Conservation (phyloP, 2,113 vertebrate species). For the Gallinago media region DNA sequence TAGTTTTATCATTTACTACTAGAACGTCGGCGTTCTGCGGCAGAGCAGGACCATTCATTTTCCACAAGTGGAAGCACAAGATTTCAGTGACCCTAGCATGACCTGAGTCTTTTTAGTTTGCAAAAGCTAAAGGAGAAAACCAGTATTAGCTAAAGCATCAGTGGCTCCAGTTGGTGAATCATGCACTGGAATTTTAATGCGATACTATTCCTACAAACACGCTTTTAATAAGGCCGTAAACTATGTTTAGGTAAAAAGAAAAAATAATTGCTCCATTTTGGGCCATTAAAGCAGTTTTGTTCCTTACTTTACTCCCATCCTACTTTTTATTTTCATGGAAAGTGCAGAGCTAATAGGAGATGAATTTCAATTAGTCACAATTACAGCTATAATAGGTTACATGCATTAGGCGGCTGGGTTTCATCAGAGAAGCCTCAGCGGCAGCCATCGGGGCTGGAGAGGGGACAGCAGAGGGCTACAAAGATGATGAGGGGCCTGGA, state of each 20-base stretch:
- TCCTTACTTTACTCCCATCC: constrained; percentile 57
- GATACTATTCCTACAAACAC: constrained; percentile 62
- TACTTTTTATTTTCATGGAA: constrained; percentile 65
- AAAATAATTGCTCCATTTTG: constrained; percentile 73
- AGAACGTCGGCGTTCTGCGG: neutral
- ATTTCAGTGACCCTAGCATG: constrained; percentile 54
- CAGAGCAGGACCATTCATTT: constrained; percentile 48
- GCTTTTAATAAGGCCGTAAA: constrained; percentile 75
- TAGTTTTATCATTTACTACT: constrained; percentile 40
- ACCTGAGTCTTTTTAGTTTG: constrained; percentile 49
- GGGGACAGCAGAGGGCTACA: too few species aligned
- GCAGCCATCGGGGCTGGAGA: neutral
- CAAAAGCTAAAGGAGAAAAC: constrained; percentile 44
- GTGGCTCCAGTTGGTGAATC: constrained; percentile 40
- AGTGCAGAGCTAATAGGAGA: constrained; percentile 52
- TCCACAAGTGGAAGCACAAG: constrained; percentile 59
- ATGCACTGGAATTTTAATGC: constrained; percentile 74
- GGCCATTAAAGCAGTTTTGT: constrained; percentile 64
- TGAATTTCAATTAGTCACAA: constrained; percentile 73
- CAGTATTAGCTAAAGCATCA: constrained; percentile 10
- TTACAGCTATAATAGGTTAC: constrained; percentile 45
- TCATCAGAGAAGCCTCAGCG: neutral
- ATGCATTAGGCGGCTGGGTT: constrained; percentile 16
- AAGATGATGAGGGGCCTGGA: too few species aligned
- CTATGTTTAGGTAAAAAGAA: constrained; percentile 67